These are phyloP conservation scores for Noctilio leporinus DNA, from an alignment of 2,113 vertebrate genomes.

Conservation along the genomic window DNA sequence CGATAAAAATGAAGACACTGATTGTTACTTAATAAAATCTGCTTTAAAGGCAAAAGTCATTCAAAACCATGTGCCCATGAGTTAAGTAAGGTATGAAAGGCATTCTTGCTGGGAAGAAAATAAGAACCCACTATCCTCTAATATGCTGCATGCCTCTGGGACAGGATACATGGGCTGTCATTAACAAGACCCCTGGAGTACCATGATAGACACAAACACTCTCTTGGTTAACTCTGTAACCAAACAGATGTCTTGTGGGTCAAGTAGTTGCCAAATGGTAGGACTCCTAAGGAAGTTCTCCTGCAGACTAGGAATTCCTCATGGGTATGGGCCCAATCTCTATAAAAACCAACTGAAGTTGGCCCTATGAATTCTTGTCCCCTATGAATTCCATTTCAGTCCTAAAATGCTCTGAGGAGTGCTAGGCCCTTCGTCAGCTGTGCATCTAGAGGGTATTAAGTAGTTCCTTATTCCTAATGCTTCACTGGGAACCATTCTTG, in stretches of 20 bases:
- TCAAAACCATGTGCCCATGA: neutral
- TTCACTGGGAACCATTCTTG: neutral
- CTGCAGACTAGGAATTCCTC: neutral
- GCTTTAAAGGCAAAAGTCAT: neutral
- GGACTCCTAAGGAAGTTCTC: neutral
- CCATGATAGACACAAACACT: neutral
- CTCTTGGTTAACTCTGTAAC: neutral
- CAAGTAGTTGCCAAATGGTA: neutral
- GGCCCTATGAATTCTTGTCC: neutral
- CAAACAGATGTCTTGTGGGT: neutral
- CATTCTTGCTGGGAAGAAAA: neutral
- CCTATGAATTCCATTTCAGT: neutral
- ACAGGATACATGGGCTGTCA: too few species aligned
- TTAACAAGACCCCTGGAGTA: fast-evolving
- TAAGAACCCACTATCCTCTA: neutral
- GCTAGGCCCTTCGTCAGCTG: neutral
- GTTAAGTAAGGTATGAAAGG: neutral
- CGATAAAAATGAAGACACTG: neutral
- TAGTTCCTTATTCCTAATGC: neutral
- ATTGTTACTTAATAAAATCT: constrained; percentile 33
- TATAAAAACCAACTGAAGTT: neutral
- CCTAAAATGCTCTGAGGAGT: neutral
- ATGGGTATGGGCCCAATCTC: neutral
- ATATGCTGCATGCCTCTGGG: neutral
- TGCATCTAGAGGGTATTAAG: neutral